Evolutionary conservation across 1,140 invertebrate genomes (phyloP).

Genomic region (Thalassaphorura encarpata): DNA sequence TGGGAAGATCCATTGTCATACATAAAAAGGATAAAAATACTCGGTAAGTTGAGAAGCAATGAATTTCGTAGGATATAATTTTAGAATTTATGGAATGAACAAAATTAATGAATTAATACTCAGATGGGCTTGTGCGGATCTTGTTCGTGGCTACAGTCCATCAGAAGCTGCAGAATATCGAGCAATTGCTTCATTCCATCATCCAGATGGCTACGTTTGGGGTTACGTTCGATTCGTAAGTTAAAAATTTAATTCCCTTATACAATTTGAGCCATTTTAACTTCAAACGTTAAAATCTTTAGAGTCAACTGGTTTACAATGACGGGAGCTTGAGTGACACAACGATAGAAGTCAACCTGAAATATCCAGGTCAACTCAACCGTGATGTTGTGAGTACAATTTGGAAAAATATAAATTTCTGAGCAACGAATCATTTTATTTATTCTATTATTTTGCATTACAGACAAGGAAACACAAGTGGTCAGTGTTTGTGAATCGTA

Average conservation of each 20-base stretch:
- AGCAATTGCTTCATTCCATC: constrained; percentile 83
- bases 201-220: constrained; percentile 70
- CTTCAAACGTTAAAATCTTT: constrained; percentile 4
- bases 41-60: constrained; percentile 35
- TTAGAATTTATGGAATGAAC: no score
- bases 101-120: constrained; percentile 19
- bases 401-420: neutral
- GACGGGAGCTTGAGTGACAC: constrained; percentile 82
- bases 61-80: no score
- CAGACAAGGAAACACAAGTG: constrained; percentile 77
- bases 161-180: constrained; percentile 59
- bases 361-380: constrained; percentile 71
- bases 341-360: constrained; percentile 72
- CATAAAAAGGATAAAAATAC: constrained; percentile 54
- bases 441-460: constrained; percentile 33
- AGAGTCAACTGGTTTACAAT: constrained; percentile 74
- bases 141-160: constrained; percentile 63
- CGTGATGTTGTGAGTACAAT: constrained; percentile 55
- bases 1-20: constrained; percentile 80
- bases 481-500: constrained; percentile 85
- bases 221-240: constrained; percentile 76
- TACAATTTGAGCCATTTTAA: constrained; percentile 1
- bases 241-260: neutral
- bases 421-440: neutral
- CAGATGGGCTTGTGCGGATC: constrained; percentile 72